Conservation (phyloP, 2,113 vertebrate species). For the Callorhinus ursinus region DNA sequence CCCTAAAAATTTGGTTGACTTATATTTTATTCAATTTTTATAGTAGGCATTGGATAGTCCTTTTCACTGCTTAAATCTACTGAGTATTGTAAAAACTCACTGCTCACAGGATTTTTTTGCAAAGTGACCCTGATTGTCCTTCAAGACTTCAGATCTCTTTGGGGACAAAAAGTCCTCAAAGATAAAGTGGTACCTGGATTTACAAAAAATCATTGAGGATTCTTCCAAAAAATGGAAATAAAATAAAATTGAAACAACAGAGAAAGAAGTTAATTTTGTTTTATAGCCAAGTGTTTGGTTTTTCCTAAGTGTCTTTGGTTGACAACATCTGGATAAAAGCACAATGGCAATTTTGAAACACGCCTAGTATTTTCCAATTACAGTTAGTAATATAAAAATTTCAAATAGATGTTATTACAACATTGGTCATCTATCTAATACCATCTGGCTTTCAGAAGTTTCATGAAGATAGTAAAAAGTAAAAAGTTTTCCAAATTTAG, state of each 20-base stretch:
- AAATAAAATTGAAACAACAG: slow-evolving; percentile 25
- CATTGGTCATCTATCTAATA: slow-evolving; percentile 14
- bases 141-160: neutral
- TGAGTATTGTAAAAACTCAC: neutral
- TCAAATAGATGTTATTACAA: neutral
- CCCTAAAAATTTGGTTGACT: neutral
- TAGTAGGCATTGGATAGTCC: neutral
- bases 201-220: neutral
- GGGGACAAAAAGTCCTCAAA: neutral
- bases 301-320: neutral
- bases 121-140: slow-evolving; percentile 14
- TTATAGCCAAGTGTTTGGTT: neutral
- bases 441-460: neutral
- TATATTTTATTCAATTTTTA: slow-evolving; percentile 31
- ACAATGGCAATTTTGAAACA: slow-evolving; percentile 21
- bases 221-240: neutral
- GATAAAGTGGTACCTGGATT: neutral
- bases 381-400: slow-evolving; percentile 20
- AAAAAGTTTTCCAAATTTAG: slow-evolving; percentile 20
- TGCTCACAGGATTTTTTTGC: neutral
- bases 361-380: slow-evolving; percentile 28
- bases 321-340: neutral
- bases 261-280: neutral
- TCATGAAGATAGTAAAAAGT: slow-evolving; percentile 12
- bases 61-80: neutral